These are phyloP conservation scores for Alloplasta piceator DNA, from an alignment of 2,888 invertebrate genomes.

Conservation along the genomic window DNA sequence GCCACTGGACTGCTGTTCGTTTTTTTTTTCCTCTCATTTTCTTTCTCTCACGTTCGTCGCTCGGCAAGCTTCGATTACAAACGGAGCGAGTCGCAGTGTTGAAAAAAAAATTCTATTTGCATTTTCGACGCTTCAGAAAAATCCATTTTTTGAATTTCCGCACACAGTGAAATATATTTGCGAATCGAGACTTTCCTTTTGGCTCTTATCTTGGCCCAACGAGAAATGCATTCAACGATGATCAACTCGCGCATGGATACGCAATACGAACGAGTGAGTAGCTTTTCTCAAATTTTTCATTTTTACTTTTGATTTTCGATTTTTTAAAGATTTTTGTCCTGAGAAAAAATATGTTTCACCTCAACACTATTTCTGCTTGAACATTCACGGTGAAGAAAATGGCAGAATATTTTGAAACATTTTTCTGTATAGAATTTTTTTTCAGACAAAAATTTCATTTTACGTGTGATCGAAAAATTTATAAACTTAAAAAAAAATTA, in stretches of 20 bases:
- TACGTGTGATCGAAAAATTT: no score
- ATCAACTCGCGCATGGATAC: conserved; percentile 56
- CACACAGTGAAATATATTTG: conserved; percentile 17
- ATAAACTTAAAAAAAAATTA: no score
- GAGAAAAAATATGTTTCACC: no score
- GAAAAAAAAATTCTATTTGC: no score
- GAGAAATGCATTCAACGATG: conserved; percentile 14
- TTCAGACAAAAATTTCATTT: no score
- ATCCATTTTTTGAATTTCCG: conserved; percentile 33
- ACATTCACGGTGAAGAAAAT: not conserved
- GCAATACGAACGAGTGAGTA: conserved; percentile 57
- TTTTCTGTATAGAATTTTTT: no score
- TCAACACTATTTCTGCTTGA: not conserved
- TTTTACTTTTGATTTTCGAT: conserved; percentile 1
- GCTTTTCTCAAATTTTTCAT: not conserved
- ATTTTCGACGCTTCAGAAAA: not conserved
- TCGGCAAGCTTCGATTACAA: conserved; percentile 19
- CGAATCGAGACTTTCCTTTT: not conserved
- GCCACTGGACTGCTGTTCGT: conserved; percentile 46
- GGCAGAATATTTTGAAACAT: conserved; percentile 2
- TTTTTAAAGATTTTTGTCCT: not conserved
- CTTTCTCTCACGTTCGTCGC: conserved; percentile 22
- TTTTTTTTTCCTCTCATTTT: conserved; percentile 35
- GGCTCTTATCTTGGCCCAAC: conserved; percentile 2
- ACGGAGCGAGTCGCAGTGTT: no score